Evolutionary conservation across 2,113 vertebrate genomes (phyloP).

Genomic region (Nerophis ophidion): DNA sequence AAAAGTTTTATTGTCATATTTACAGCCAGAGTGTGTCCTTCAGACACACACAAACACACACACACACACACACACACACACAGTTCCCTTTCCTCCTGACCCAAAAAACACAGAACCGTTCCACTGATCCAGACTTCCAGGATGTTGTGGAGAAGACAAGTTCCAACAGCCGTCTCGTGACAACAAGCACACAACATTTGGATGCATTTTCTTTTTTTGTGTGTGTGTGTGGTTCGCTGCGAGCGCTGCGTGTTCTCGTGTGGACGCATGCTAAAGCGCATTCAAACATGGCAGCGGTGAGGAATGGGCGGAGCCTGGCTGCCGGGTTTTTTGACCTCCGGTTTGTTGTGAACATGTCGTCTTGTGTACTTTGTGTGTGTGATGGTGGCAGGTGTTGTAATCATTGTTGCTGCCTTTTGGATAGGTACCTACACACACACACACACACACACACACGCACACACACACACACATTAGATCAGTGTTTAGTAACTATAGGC

Average conservation of each 20-base stretch:
- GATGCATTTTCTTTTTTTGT: no score
- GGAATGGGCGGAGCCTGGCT: background rate
- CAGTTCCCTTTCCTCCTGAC: no score
- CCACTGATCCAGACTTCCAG: no score
- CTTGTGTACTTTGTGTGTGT: slow-evolving; percentile 9
- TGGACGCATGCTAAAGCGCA: no score
- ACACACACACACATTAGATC: background rate
- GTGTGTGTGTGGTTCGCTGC: no score
- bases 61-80: background rate
- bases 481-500: no score
- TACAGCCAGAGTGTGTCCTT: slow-evolving; percentile 49
- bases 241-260: no score
- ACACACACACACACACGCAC: no score
- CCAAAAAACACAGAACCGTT: no score
- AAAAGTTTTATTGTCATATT: slow-evolving; percentile 60
- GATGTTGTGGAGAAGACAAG: no score
- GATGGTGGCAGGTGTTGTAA: slow-evolving; percentile 39
- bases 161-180: no score
- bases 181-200: no score
- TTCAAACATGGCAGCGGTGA: background rate
- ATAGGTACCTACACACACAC: slow-evolving; percentile 83
- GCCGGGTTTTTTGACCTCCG: background rate
- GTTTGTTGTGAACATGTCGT: background rate
- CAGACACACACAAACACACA: background rate
- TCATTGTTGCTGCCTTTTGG: slow-evolving; percentile 93